Conservation (phyloP, 1,140 invertebrate genomes). For the Zaprionus capensis region DNA sequence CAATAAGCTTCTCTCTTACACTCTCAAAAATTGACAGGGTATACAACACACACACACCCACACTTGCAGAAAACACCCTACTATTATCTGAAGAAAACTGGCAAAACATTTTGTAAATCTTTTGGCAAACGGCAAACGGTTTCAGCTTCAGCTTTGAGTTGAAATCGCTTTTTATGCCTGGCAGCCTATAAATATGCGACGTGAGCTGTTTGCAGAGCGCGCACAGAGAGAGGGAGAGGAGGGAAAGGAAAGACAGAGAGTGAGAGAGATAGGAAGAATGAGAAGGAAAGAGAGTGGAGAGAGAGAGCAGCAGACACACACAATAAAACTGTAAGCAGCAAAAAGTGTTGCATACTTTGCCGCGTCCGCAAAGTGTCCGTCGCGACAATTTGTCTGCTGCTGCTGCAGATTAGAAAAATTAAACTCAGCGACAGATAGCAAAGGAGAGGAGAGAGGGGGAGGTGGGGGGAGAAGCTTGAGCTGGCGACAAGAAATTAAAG, state of each 20-base stretch:
- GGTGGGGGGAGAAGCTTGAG: neutral
- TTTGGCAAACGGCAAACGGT: slow-evolving; percentile 71
- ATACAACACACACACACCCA: neutral
- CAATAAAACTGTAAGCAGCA: slow-evolving; percentile 18
- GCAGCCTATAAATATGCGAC: slow-evolving; percentile 82
- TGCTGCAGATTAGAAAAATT: slow-evolving; percentile 77
- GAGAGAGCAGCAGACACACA: slow-evolving; percentile 6
- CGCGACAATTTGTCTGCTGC: slow-evolving; percentile 56
- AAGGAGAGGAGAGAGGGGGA: neutral
- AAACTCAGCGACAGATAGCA: slow-evolving; percentile 37
- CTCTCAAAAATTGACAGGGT: neutral
- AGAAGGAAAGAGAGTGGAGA: neutral
- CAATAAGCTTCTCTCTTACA: too few relatives aligned
- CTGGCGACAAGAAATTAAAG: slow-evolving; percentile 64
- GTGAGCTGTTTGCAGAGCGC: slow-evolving; percentile 72
- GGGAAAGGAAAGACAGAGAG: too few relatives aligned
- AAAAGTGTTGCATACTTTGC: slow-evolving; percentile 78
- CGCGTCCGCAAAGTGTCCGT: slow-evolving; percentile 43
- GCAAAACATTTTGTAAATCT: slow-evolving; percentile 77
- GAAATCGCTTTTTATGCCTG: slow-evolving; percentile 81
- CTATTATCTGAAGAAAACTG: slow-evolving; percentile 19
- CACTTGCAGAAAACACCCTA: neutral
- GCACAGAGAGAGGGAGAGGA: slow-evolving; percentile 5
- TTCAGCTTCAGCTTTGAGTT: slow-evolving; percentile 48
- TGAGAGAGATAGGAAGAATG: neutral